These are phyloP conservation scores for Melierax canorus DNA, from an alignment of 2,113 vertebrate species.

Conservation along the genomic window DNA sequence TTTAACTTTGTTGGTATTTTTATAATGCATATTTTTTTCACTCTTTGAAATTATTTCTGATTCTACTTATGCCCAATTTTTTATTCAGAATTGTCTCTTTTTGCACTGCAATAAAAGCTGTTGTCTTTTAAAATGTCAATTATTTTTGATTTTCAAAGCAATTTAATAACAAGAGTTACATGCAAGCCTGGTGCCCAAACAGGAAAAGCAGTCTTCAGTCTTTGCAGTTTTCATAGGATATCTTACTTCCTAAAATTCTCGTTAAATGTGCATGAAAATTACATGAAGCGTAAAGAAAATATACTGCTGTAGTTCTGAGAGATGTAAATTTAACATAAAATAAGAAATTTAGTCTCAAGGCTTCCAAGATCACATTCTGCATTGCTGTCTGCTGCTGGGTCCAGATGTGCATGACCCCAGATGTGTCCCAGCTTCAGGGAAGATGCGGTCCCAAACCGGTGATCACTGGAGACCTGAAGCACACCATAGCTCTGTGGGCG, in stretches of 20 bases:
- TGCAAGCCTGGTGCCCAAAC: neutral
- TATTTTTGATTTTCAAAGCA: conserved; percentile 47
- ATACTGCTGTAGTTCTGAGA: neutral
- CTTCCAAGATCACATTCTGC: neutral
- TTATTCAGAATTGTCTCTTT: neutral
- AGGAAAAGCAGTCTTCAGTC: neutral
- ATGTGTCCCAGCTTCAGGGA: neutral
- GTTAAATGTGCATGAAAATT: neutral
- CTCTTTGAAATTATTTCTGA: neutral
- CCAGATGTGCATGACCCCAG: neutral
- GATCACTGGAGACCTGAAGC: neutral
- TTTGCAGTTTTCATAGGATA: neutral
- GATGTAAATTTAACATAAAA: neutral
- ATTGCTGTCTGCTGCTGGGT: neutral
- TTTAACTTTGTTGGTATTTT: neutral
- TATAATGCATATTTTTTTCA: neutral
- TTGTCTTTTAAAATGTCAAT: conserved; percentile 9
- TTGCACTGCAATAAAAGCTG: neutral
- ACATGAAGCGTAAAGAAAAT: neutral
- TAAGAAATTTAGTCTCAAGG: neutral
- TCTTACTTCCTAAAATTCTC: neutral
- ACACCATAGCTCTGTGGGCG: neutral
- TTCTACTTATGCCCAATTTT: neutral
- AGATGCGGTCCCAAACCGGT: neutral
- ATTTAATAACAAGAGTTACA: neutral